Base-by-base conservation (phyloP, 2,888 invertebrate genomes). In the Escarpia spicata region DNA sequence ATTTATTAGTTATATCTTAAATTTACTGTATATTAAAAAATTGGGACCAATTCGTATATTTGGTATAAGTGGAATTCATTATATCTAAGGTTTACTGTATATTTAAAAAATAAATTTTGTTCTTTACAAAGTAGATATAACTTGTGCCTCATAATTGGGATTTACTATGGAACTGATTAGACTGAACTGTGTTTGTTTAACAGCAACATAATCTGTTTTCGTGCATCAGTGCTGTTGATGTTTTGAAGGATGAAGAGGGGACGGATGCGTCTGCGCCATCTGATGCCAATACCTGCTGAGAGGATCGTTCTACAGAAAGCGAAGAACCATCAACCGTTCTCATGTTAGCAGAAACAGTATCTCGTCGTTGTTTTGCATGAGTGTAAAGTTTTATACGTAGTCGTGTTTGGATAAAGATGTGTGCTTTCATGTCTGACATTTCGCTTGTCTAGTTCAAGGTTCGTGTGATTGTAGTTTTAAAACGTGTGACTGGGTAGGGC, bases 391-490 rank as follows among this genome's bases (percentile, higher is more conserved):
- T 75, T 75, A 75, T 75, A 75, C 26, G 75, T 75, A 75, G 26
- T n/a, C n/a, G 75, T 75, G 75, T 75, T 75, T 75, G n/a, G 75
- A 75, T 75, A 19, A 75, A 75, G 26, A 75, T 75, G 75, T 75
- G 75, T 75, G 75, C 75, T 75, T 75, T 75, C 19, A 26, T 75
- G 75, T 75, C n/a, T 26, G 26, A 75, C n/a, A n/a, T 75, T 75
- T 75, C n/a, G 19, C 75, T 75, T 75, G 75, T 75, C 6, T 75
- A 75, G 75, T 26, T 26, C 75, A 75, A 75, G 75, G 15, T 75
- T 75, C 75, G 75, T 75, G 75, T 75, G 75, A 75, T 75, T 75
- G 75, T 75, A 75, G 75, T 75, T 75, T 75, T 75, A 26, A 75
- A 75, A 26, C 26, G 75, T 26, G 75, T 75, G 19, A 26, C 19